Percentiles rank a stretch among this genome's conserved stretches.
Conservation (phyloP, 2,113 vertebrate species). For the Chlamydotis undulata region DNA sequence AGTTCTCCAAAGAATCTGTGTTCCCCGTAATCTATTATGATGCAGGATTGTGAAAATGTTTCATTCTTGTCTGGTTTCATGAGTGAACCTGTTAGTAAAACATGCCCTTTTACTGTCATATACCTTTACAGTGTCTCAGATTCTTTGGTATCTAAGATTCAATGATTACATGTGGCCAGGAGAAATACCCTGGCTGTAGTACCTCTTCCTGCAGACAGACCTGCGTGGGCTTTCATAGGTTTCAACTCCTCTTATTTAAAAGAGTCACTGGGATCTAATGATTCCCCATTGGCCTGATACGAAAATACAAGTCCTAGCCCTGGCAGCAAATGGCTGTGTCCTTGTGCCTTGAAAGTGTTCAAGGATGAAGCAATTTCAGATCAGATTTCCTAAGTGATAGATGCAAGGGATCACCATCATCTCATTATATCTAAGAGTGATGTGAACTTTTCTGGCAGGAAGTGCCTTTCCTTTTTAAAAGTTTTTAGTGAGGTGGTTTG, state of each 20-base stretch:
- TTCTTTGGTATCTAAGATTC: not conserved
- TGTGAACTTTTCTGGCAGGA: not conserved
- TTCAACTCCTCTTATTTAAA: not conserved
- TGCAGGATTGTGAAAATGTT: not conserved
- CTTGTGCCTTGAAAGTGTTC: not conserved
- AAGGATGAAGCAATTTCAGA: not conserved
- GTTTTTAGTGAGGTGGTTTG: not conserved
- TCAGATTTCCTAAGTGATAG: not conserved
- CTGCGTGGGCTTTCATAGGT: not conserved
- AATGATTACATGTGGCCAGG: fast-evolving
- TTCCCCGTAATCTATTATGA: not conserved
- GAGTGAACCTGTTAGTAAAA: not conserved
- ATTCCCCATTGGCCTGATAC: not conserved
- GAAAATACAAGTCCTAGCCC: not conserved
- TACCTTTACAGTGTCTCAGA: not conserved
- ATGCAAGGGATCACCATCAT: not conserved
- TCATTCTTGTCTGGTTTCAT: not conserved
- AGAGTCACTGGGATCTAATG: not conserved
- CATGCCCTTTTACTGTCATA: not conserved
- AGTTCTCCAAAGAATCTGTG: not conserved
- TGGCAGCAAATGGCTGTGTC: not conserved
- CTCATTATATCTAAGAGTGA: not conserved
- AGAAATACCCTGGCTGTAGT: not conserved
- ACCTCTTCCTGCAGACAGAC: not conserved
- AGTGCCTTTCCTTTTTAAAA: not conserved